Conservation (phyloP, 2,113 vertebrate species). For the Charadrius vociferus region DNA sequence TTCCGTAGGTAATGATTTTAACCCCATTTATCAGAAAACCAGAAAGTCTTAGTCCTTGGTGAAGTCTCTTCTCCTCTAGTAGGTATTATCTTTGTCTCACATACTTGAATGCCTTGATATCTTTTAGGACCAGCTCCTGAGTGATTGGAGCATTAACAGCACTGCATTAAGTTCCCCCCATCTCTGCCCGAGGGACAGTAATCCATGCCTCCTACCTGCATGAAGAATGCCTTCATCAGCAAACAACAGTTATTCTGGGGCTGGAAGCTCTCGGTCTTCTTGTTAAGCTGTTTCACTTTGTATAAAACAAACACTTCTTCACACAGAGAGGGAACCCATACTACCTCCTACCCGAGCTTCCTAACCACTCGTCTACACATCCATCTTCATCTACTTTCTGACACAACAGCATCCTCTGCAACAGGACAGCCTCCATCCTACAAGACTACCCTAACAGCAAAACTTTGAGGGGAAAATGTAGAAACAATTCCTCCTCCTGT, state of each 20-base stretch:
- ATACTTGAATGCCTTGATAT: background rate
- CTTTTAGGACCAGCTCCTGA: background rate
- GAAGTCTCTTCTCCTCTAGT: background rate
- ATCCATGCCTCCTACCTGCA: background rate
- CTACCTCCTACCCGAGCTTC: background rate
- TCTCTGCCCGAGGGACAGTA: background rate
- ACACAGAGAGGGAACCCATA: background rate
- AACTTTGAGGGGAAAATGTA: background rate
- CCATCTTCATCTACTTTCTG: background rate
- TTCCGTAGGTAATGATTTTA: background rate
- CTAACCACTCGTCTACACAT: background rate
- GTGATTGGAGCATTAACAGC: background rate
- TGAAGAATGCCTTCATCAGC: background rate
- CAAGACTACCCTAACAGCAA: fast-evolving
- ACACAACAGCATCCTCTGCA: background rate
- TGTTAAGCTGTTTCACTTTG: background rate
- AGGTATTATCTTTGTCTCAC: background rate
- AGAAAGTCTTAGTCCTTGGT: background rate
- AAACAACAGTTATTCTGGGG: background rate
- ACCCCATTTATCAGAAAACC: background rate
- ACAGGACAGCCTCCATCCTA: background rate
- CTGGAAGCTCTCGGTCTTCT: background rate
- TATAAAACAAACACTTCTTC: background rate
- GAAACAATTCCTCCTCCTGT: background rate
- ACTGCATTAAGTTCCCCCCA: background rate